Conservation (phyloP, 1,140 invertebrate species). For the Sarcophaga bullata region DNA sequence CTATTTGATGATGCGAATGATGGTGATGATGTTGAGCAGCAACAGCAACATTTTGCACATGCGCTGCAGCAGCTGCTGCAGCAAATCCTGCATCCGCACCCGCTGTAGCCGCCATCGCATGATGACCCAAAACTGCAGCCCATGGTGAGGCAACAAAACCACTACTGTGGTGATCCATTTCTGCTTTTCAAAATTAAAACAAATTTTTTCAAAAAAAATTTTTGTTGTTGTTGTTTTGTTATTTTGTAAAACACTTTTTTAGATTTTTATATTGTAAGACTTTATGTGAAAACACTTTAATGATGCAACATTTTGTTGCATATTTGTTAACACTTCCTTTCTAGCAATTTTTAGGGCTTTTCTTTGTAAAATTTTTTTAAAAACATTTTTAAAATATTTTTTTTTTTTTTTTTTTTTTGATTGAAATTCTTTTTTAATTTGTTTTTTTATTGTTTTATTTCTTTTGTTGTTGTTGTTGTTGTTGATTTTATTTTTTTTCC, state of each 20-base stretch:
- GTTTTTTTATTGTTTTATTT: too few species aligned
- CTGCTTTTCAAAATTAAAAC: not conserved
- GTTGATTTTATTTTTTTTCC: too few species aligned
- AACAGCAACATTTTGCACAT: constrained; percentile 58
- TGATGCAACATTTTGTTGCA: too few species aligned
- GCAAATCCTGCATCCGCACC: constrained; percentile 65
- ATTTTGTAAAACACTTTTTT: not conserved
- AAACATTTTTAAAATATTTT: not conserved
- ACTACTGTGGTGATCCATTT: constrained; percentile 74
- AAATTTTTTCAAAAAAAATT: not conserved
- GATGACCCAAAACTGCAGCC: constrained; percentile 76
- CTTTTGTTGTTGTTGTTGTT: too few species aligned
- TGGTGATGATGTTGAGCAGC: constrained; percentile 65
- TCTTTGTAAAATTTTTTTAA: too few species aligned
- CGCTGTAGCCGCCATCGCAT: constrained; percentile 61
- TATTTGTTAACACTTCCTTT: too few species aligned
- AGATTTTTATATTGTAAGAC: too few species aligned
- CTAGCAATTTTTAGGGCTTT: too few species aligned
- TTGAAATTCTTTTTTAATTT: not conserved
- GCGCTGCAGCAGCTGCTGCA: constrained; percentile 65
- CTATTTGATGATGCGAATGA: constrained; percentile 58
- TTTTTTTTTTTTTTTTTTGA: not conserved
- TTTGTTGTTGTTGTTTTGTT: too few species aligned
- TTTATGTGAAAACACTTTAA: too few species aligned
- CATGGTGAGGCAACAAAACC: constrained; percentile 76